Evolutionary conservation across 2,113 vertebrate genomes (phyloP), one percentile per base, ranked within the genome.

Genomic region (Poicephalus gulielmi): DNA sequence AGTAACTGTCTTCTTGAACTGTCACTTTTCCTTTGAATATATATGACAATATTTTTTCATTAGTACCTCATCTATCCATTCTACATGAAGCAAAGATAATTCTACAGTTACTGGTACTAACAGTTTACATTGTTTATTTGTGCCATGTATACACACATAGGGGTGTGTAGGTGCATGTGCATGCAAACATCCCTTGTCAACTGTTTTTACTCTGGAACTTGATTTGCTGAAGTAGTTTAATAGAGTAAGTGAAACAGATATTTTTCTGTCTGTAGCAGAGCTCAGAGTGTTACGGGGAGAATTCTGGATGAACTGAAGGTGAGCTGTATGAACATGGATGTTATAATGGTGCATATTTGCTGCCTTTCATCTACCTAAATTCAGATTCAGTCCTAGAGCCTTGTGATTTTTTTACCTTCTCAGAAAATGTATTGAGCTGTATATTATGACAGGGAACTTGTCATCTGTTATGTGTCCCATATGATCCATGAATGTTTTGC

Each of bases 101-200:
- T 66, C 41, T 77, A 11, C 47, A 49, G 3, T 57, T 46, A 67
- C 37, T 17, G 33, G 20, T 41, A 39, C 46, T 74, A 20, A 31
- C 20, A 50, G 33, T 62, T 59, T 81, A 35, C 18, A 19, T 69
- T 37, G 7, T 69, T 92, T 86, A 9, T 86, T 57, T 84, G 53
- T 55, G 53, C n/a, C 1, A 1, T 75, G 7, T 55, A 10, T 33
- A 6, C 18, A 66, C 0, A 5, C 7, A 16, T 17, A n/a, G 1
- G 0, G 35, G 7, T 43, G 27, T 69, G 70, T 53, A 62, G 46
- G 49, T 8, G 15, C 46, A 44, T 8, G 3, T 10, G 3, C 17
- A 13, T 4, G 11, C 28, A 12, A 8, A 3, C 13, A 18, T 66
- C 86, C 47, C 59, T 35, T 73, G 35, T 49, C 62, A 60, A 2